phyloP scores from a whole-genome alignment of 2,113 vertebrate species.

The Tenebrosternarchus preto region DNA sequence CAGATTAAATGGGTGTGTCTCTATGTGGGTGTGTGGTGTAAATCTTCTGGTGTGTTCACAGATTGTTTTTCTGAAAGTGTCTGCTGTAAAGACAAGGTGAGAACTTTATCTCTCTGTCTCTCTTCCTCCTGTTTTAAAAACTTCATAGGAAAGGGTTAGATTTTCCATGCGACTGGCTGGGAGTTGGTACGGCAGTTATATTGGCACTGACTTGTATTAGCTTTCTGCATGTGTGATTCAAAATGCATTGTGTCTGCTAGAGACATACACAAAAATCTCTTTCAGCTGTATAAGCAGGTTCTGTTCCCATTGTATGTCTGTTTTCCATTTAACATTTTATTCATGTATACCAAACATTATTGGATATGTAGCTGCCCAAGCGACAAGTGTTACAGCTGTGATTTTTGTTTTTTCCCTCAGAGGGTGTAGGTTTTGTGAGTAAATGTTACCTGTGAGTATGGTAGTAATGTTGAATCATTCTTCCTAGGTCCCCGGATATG shows the following conservation, averaged over 20 bases:
- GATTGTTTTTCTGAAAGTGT: neutral
- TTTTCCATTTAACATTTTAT: neutral
- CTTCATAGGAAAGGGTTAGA: neutral
- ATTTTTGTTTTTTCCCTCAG: too few relatives aligned
- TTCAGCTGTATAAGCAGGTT: too few relatives aligned
- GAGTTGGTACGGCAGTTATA: neutral
- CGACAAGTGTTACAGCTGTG: too few relatives aligned
- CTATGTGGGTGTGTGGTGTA: neutral
- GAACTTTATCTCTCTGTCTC: neutral
- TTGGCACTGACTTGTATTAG: neutral
- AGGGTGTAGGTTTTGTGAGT: too few relatives aligned
- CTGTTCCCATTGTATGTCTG: too few relatives aligned
- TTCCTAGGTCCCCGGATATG: constrained; percentile 16
- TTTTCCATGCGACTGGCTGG: neutral
- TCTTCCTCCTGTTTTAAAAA: neutral
- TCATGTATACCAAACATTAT: too few relatives aligned
- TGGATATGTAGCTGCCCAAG: too few relatives aligned
- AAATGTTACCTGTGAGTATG: too few relatives aligned
- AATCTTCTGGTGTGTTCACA: neutral
- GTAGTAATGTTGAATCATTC: neutral
- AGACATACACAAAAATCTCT: too few relatives aligned
- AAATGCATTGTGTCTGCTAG: too few relatives aligned
- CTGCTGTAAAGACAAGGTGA: constrained; percentile 13
- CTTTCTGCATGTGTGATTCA: neutral
- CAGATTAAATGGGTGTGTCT: constrained; percentile 37